These are phyloP conservation scores for Poecilia gillii DNA, from an alignment of 2,797 vertebrate genomes.

Conservation along the genomic window DNA sequence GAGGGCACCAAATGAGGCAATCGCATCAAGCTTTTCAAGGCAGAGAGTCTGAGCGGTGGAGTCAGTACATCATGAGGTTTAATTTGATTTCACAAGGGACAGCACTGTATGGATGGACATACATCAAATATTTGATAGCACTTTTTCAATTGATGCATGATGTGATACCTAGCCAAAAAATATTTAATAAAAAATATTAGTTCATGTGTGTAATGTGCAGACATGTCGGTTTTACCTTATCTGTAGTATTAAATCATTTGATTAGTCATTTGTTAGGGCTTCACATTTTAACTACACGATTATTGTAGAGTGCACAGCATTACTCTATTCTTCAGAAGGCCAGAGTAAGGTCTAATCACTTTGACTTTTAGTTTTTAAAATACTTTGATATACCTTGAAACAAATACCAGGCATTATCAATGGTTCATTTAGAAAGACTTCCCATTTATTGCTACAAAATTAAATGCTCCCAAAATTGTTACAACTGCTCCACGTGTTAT, in stretches of 20 bases:
- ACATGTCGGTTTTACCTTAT: no score
- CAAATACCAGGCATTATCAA: background rate
- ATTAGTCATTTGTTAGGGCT: no score
- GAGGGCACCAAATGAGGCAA: constrained; percentile 60
- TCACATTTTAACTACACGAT: no score
- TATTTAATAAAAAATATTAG: no score
- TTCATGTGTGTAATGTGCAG: no score
- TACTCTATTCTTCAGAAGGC: no score
- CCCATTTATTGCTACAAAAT: background rate
- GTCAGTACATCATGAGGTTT: constrained; percentile 25
- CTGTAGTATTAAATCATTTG: no score
- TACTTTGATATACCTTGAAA: background rate
- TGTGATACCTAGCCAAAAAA: no score
- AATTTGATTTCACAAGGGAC: background rate
- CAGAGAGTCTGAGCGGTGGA: constrained; percentile 35
- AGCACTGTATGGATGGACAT: background rate
- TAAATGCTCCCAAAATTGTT: background rate
- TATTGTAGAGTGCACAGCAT: background rate
- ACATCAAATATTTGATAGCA: background rate
- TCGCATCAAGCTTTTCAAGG: constrained; percentile 55
- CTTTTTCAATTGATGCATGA: no score
- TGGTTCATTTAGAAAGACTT: background rate
- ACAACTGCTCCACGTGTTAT: background rate
- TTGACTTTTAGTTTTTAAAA: background rate
- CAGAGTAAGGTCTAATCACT: no score